Evolutionary conservation across 64 coral and sea anemone genomes (phyloP), one percentile per base, ranked within the genome.

Genomic region (Orbicella faveolata): DNA sequence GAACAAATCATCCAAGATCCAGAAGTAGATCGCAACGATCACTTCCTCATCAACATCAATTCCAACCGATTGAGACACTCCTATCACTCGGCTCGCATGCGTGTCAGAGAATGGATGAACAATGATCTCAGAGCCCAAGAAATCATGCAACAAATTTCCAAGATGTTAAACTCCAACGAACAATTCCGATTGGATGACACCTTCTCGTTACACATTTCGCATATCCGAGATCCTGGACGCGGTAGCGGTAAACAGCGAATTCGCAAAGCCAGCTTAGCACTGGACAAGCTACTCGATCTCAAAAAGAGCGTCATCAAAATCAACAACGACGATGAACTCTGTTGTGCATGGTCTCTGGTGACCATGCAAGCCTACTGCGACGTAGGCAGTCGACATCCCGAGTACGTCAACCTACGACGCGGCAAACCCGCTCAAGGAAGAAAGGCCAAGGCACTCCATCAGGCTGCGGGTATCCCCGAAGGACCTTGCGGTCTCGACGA

Each of bases 401-500:
- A 30, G 20, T 74, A 57, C 44, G 61, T 13, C 0, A 35, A 87
- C 10, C 15, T 59, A 6, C 6, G 2, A 2, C 2, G 2, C 62
- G 20, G 68, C 20, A 20, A 23, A 17, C 61, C 76, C 2, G 15
- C 73, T 11, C 89, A 92, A 52, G 65, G 59, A 91, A 21, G 36
- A 1, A 3, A 79, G 0, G 90, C 80, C 7, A 21, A 53, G 9
- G 34, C 92, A 84, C 52, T 95, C 11, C 94, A 95, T 26, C 19
- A 62, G 6, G 51, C 61, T 17, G 90, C 94, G 12, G 34, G 73
- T 70, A 80, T 96, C 0, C 74, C 74, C 0, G 12, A 79, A 21
- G 51, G 90, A 0, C 63, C 63, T 0, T 96, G 94, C 61, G 94
- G 94, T 0, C n/a, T 96, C 0, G 62, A 73, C 35, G 87, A 96